Conservation (phyloP, 2,113 vertebrate genomes). For the Barbus barbus region DNA sequence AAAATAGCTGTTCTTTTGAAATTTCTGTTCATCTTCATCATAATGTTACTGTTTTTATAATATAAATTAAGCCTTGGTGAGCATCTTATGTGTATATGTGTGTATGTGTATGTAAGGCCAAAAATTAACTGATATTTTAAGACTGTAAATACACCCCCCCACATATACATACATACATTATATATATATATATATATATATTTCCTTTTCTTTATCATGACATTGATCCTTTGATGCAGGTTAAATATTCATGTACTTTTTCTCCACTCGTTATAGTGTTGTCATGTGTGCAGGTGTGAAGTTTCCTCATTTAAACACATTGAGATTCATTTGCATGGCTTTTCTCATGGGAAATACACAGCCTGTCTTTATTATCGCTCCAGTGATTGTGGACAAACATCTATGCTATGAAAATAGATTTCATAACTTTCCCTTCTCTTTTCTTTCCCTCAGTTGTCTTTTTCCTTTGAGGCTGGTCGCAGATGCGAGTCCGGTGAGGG, state of each 20-base stretch:
- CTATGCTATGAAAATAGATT: slow-evolving; percentile 17
- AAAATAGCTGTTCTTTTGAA: not conserved
- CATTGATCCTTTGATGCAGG: not conserved
- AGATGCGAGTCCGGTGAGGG: slow-evolving; percentile 88
- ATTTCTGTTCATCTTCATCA: too few relatives aligned
- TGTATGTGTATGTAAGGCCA: too few relatives aligned
- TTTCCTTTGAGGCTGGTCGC: slow-evolving; percentile 92
- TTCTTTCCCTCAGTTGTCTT: slow-evolving; percentile 74
- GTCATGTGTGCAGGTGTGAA: not conserved
- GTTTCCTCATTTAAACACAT: not conserved
- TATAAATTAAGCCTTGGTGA: too few relatives aligned
- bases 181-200: too few relatives aligned
- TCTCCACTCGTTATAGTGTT: not conserved
- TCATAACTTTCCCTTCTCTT: slow-evolving; percentile 38
- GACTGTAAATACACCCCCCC: too few relatives aligned
- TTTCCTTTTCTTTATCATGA: too few relatives aligned
- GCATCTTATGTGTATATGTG: too few relatives aligned
- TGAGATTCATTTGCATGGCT: slow-evolving; percentile 24
- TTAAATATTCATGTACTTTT: too few relatives aligned
- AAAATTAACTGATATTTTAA: too few relatives aligned
- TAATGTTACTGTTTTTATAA: not conserved
- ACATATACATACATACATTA: too few relatives aligned
- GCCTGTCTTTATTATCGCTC: slow-evolving; percentile 4
- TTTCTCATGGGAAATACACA: slow-evolving; percentile 5
- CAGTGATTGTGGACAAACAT: slow-evolving; percentile 26